phyloP scores from a whole-genome alignment of 2,113 vertebrate species.

The Oncorhynchus kisutch region DNA sequence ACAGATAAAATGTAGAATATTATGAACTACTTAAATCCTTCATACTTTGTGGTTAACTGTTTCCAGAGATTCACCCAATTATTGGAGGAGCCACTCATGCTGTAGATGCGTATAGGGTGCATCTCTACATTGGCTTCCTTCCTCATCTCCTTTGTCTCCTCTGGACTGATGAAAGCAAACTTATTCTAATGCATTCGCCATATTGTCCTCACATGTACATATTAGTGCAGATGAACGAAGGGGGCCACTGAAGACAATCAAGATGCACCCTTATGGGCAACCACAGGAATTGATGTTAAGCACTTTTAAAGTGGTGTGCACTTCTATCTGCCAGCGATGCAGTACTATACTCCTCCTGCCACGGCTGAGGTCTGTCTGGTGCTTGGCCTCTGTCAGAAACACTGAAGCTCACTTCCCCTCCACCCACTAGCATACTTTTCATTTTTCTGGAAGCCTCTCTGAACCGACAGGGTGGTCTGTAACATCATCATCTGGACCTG shows the following conservation, averaged over 20 bases:
- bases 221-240: too few species aligned
- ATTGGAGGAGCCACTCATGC: too few species aligned
- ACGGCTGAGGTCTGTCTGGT: conserved; percentile 6
- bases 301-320: background rate
- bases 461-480: conserved; percentile 40
- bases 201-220: too few species aligned
- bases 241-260: background rate
- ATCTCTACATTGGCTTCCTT: too few species aligned
- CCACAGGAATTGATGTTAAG: background rate
- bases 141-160: too few species aligned
- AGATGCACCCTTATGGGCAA: background rate
- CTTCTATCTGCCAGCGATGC: background rate
- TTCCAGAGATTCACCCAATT: background rate
- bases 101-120: too few species aligned
- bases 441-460: conserved; percentile 35
- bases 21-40: background rate
- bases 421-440: background rate
- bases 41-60: background rate
- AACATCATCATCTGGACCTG: conserved; percentile 10
- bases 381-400: conserved; percentile 2
- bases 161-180: too few species aligned
- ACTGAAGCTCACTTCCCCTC: conserved; percentile 12
- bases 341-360: background rate
- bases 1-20: too few species aligned
- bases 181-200: too few species aligned